Conservation (phyloP, 2,113 vertebrate genomes). For the Sinocyclocheilus anophthalmus region DNA sequence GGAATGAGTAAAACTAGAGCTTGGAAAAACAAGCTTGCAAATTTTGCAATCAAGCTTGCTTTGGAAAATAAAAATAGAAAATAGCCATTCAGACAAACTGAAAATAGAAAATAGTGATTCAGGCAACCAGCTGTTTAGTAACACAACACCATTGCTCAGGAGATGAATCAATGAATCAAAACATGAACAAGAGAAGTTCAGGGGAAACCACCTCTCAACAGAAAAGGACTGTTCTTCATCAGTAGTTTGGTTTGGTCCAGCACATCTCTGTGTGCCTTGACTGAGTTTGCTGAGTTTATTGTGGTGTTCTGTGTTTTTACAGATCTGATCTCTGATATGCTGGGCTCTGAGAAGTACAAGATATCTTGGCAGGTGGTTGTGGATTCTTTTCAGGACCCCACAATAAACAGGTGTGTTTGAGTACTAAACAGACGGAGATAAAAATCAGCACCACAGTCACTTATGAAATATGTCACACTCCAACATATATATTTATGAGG, state of each 20-base stretch:
- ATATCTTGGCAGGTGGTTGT: constrained; percentile 84
- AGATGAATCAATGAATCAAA: constrained; percentile 1
- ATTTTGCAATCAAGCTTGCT: too few relatives aligned
- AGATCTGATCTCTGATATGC: constrained; percentile 84
- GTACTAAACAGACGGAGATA: constrained; percentile 18
- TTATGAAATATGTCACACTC: too few relatives aligned
- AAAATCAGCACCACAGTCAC: not conserved
- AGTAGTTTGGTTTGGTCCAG: too few relatives aligned
- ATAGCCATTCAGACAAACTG: not conserved
- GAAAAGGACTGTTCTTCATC: not conserved
- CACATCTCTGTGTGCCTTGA: not conserved
- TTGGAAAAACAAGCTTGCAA: not conserved
- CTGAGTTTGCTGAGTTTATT: not conserved
- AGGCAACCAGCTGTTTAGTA: not conserved
- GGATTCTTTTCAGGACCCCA: constrained; percentile 86
- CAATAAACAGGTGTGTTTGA: constrained; percentile 86
- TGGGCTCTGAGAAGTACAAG: constrained; percentile 83
- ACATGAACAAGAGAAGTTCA: not conserved
- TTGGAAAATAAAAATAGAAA: not conserved
- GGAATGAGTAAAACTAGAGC: not conserved
- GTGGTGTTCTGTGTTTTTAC: constrained; percentile 46
- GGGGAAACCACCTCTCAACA: not conserved
- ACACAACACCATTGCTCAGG: not conserved
- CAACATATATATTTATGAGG: not conserved
- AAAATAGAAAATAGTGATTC: not conserved